Evolutionary conservation across 2,888 invertebrate genomes (phyloP), one percentile per base, ranked within the genome.

Genomic region (Schizotus pectinicornis): DNA sequence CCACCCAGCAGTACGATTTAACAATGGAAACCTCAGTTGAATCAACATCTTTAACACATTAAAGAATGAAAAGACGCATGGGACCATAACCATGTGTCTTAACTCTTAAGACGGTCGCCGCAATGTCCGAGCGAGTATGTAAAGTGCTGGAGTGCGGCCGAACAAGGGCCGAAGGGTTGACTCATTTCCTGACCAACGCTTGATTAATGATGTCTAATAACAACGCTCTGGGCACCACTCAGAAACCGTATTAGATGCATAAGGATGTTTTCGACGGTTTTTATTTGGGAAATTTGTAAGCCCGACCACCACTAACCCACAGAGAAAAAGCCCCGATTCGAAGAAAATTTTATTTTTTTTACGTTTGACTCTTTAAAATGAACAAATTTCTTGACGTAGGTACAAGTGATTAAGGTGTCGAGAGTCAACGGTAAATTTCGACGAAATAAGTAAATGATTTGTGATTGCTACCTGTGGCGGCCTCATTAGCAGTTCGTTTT

Each of bases 151-250:
- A 70, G 69, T 73, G 67, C 64, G 67, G 68, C 64, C 66, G 65
- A 67, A 68, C 71, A 75, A 76, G 77, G 78, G 76, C 78, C 77
- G 76, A 79, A 79, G 79, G 79, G 79, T 79, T 79, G 79, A 79
- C 79, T 79, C 79, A 79, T 79, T 79, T 79, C 79, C 79, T 79
- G 79, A 77, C 79, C 78, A 75, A 77, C 74, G 64, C 74, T 78
- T 79, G 79, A 79, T 79, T 79, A 79, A 79, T 79, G 79, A 79
- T 79, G 76, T 75, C 77, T 79, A 79, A 79, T 79, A 79, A 79
- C 79, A 77, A 77, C 66, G 71, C 72, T 72, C 64, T 37, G 63
- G 65, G 64, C 62, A 58, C 56, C 37, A 52, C 34, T 39, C 59
- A 39, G 48, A 48, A 70, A 70, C 71, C 67, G 69, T 71, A 71